phyloP scores from a whole-genome alignment of 2,797 vertebrate genomes.

The Arctocebus calabarensis region DNA sequence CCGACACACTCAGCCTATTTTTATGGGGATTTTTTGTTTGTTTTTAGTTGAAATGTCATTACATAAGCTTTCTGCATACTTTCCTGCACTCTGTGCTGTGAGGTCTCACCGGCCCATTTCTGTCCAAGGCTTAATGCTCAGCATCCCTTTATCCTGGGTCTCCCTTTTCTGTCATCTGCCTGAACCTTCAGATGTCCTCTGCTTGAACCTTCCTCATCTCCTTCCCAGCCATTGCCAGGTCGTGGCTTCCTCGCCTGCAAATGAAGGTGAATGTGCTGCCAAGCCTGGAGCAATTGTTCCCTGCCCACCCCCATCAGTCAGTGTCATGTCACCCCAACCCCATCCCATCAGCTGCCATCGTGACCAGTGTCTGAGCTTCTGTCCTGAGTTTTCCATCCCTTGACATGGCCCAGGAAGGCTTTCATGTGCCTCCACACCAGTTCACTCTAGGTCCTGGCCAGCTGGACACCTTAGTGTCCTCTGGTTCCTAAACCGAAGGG shows the following conservation, averaged over 20 bases:
- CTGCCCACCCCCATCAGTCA: not conserved
- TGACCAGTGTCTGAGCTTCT: not conserved
- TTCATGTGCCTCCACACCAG: not conserved
- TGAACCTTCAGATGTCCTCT: not conserved
- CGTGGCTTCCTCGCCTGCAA: not conserved
- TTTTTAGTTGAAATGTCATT: constrained; percentile 77
- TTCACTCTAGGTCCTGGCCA: not conserved
- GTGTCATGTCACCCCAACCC: not conserved
- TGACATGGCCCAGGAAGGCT: not conserved
- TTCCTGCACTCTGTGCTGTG: constrained; percentile 5
- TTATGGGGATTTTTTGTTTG: not conserved
- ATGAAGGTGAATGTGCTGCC: not conserved
- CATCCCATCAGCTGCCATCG: not conserved
- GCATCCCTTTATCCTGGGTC: not conserved
- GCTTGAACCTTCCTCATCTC: not conserved
- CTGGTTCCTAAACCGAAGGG: not conserved
- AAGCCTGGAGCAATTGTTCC: not conserved
- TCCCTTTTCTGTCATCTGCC: not conserved
- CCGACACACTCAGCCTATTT: no score
- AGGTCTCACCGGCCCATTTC: not conserved
- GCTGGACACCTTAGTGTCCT: not conserved
- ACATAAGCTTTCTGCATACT: constrained; percentile 80
- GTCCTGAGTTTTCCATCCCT: not conserved
- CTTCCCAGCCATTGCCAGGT: not conserved
- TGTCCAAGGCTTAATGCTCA: not conserved